Conservation (phyloP, 1,140 invertebrate genomes). For the Caligus rogercresseyi region DNA sequence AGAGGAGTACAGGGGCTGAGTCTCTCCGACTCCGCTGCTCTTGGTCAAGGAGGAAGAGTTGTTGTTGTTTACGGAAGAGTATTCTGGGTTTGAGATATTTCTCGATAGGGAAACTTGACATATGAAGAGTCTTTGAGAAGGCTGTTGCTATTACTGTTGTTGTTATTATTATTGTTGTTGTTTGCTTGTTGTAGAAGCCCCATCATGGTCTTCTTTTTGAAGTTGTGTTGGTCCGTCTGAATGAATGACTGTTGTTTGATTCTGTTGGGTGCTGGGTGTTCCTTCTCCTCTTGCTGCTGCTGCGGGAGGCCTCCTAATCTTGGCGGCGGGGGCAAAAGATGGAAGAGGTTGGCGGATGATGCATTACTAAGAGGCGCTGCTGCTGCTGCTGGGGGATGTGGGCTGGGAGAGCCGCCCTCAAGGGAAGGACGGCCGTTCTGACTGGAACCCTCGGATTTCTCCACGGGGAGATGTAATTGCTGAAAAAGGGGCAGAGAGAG, state of each 20-base stretch:
- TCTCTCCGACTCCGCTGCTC: no score
- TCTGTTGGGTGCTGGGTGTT: not conserved
- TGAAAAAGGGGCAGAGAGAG: not conserved
- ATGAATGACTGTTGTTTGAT: not conserved
- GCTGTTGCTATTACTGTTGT: not conserved
- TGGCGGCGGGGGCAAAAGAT: not conserved
- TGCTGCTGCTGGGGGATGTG: not conserved
- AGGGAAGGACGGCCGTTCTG: no score
- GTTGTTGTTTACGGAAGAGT: not conserved
- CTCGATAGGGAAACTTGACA: constrained; percentile 5
- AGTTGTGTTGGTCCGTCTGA: not conserved
- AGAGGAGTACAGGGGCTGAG: no score
- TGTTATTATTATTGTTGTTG: not conserved
- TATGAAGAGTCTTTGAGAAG: constrained; percentile 13
- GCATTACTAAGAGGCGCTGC: not conserved
- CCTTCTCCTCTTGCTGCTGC: no score
- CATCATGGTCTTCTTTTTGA: no score
- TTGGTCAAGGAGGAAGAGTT: no score
- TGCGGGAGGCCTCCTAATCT: not conserved
- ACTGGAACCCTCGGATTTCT: not conserved
- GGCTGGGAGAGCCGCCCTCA: not conserved
- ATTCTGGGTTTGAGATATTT: not conserved
- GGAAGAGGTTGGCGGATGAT: not conserved
- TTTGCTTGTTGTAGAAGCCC: constrained; percentile 1
- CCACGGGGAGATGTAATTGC: constrained; percentile 12